Evolutionary conservation across 2,888 invertebrate species (phyloP).

Genomic region (Acrocera orbiculus): DNA sequence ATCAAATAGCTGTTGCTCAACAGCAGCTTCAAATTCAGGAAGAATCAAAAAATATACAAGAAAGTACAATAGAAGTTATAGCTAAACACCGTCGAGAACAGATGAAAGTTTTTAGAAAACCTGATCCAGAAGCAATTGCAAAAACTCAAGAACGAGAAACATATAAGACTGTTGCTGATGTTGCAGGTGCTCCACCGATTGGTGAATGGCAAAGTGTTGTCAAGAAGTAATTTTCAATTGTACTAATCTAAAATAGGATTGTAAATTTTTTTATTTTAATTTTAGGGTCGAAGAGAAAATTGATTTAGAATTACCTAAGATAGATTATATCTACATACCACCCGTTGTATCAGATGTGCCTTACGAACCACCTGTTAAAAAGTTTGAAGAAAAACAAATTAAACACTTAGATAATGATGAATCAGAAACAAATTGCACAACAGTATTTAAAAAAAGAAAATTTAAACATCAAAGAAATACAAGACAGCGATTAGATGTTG

Average conservation of each 20-base stretch:
- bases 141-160: slow-evolving; percentile 33
- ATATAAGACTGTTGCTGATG: slow-evolving; percentile 33
- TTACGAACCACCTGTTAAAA: slow-evolving; percentile 24
- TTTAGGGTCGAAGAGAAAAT: slow-evolving; percentile 36
- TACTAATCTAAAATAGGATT: background rate
- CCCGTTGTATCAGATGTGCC: slow-evolving; percentile 16
- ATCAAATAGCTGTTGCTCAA: slow-evolving; percentile 33
- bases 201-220: slow-evolving; percentile 59
- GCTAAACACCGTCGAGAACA: slow-evolving; percentile 30
- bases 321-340: slow-evolving; percentile 21
- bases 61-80: slow-evolving; percentile 33
- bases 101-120: slow-evolving; percentile 20
- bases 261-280: too few species aligned
- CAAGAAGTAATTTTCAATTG: slow-evolving; percentile 33
- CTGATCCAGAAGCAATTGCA: slow-evolving; percentile 19
- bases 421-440: slow-evolving; percentile 11
- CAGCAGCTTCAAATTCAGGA: slow-evolving; percentile 34
- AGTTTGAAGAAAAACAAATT: slow-evolving; percentile 30
- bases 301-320: slow-evolving; percentile 54
- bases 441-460: slow-evolving; percentile 28
- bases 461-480: slow-evolving; percentile 25
- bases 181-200: slow-evolving; percentile 43
- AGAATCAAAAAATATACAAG: slow-evolving; percentile 28
- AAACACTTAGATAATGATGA: slow-evolving; percentile 15
- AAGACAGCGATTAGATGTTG: slow-evolving; percentile 21